These are phyloP conservation scores for Hycleus cichorii DNA, from an alignment of 1,140 invertebrate species.

Conservation along the genomic window DNA sequence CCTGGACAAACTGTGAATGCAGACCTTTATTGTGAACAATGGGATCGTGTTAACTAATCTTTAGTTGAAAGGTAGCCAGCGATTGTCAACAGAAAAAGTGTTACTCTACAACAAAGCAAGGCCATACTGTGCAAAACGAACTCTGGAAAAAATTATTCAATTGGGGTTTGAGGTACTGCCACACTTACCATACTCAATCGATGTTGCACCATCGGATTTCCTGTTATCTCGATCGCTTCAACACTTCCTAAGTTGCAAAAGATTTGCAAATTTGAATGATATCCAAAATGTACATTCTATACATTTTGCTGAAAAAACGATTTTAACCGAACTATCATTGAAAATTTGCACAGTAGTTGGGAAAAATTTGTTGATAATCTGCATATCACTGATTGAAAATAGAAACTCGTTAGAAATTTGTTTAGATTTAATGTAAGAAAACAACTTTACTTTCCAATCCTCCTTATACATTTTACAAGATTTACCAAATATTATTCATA, in stretches of 20 bases:
- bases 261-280: conserved; percentile 1
- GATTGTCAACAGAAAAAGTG: neutral
- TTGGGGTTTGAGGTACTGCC: conserved; percentile 40
- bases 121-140: conserved; percentile 32
- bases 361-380: neutral
- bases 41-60: neutral
- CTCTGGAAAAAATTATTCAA: conserved; percentile 34
- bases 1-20: neutral
- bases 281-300: neutral
- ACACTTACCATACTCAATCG: conserved; percentile 43
- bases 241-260: conserved; percentile 10
- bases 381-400: neutral
- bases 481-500: too few species aligned
- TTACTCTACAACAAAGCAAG: conserved; percentile 34
- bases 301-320: neutral
- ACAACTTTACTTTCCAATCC: too few species aligned
- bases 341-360: neutral
- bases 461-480: too few species aligned
- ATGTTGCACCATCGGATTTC: conserved; percentile 40
- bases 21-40: neutral
- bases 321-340: neutral
- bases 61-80: neutral
- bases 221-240: conserved; percentile 37
- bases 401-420: too few species aligned
- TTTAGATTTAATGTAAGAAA: too few species aligned